Percentiles rank a stretch among this genome's conserved stretches.
These are phyloP conservation scores for Phalangium opilio DNA, from an alignment of 2,888 invertebrate species.

Conservation along the genomic window DNA sequence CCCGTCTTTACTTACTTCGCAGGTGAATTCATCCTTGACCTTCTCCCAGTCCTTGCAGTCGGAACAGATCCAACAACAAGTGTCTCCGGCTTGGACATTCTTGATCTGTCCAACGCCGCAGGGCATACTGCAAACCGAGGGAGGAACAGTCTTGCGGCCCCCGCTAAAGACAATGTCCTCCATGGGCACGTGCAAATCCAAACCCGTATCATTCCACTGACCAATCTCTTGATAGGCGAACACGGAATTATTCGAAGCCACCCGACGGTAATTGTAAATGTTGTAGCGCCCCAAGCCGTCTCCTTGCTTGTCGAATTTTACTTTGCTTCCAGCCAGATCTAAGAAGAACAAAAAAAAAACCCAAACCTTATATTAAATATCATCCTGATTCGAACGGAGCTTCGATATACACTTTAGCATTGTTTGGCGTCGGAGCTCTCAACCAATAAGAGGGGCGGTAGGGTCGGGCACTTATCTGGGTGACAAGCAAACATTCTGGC, in stretches of 20 bases:
- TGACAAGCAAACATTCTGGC: too few relatives aligned
- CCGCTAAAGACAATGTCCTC: conserved; percentile 23
- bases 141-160: conserved; percentile 38
- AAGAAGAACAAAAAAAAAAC: conserved; percentile 14
- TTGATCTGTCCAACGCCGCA: conserved; percentile 51
- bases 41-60: conserved; percentile 52
- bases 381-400: too few relatives aligned
- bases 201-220: conserved; percentile 19
- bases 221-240: conserved; percentile 39
- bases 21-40: conserved; percentile 47
- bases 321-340: conserved; percentile 50
- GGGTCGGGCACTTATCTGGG: too few relatives aligned
- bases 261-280: conserved; percentile 50
- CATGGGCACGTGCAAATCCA: conserved; percentile 20
- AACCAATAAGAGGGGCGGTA: too few relatives aligned
- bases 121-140: conserved; percentile 51
- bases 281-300: conserved; percentile 57
- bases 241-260: conserved; percentile 26
- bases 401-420: too few relatives aligned
- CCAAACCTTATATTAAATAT: too few relatives aligned
- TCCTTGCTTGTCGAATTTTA: conserved; percentile 52
- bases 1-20: conserved; percentile 25
- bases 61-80: conserved; percentile 64
- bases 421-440: too few relatives aligned
- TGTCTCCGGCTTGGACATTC: conserved; percentile 44